Evolutionary conservation across 2,113 vertebrate species (phyloP), one percentile per base, ranked within the genome.

Genomic region (Illadopsis cleaveri): DNA sequence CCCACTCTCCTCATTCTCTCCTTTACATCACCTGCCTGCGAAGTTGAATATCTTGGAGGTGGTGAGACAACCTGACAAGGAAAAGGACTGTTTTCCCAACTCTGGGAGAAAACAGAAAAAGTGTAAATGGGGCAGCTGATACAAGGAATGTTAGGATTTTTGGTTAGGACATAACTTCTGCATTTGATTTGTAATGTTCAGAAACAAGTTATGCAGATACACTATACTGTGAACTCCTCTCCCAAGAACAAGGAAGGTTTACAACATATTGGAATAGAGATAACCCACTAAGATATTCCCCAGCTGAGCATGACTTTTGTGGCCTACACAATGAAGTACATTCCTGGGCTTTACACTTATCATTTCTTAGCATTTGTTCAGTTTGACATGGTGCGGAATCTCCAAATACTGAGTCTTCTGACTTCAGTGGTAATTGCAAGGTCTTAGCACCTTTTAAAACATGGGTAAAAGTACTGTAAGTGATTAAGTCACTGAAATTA

Each of bases 1-100:
- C 94, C 90, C 82, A 90, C 89, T 89, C 85, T 81, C 50, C 79
- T 86, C 68, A 44, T 73, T 93, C 82, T 83, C 58, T 82, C 51
- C 51, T 96, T 71, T 93, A 75, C 44, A 70, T 92, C 95, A 95
- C 93, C 93, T 95, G 76, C 72, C 79, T 92, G 47, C 64, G 48
- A 58, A 94, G 15, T 10, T 90, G 47, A 73, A 73, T 68, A 57
- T 85, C 88, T 77, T 89, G 90, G 76, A 95, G 85, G 79, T 94
- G 87, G 85, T 92, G 68, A 91, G 75, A 72, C 57, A 78, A 68
- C 60, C 62, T 0, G 15, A 76, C 57, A 66, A 78, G 56, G 54
- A 85, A 77, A 85, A 77, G 38, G 56, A 73, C 50, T 75, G 45
- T 79, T 91, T 83, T 89, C 23, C 65, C 30, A 86, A 48, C 23